Conservation (phyloP, 1,140 invertebrate species). For the Hycleus phaleratus region DNA sequence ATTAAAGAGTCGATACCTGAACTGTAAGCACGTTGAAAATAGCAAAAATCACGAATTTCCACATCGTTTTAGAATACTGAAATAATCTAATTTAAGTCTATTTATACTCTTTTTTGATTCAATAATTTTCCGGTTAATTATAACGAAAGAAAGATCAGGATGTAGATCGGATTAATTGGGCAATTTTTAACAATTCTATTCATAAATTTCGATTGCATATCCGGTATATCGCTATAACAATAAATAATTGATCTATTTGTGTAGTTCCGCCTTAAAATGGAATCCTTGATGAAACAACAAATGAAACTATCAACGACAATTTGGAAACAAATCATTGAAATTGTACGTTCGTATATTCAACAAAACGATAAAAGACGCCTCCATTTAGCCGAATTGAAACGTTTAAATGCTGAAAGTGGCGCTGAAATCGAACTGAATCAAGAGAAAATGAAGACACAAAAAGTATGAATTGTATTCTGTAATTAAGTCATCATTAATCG, state of each 20-base stretch:
- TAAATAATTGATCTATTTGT: not conserved
- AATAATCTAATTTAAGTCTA: too few species aligned
- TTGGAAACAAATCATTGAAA: conserved; percentile 29
- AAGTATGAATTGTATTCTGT: too few species aligned
- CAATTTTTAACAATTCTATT: not conserved
- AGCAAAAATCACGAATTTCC: too few species aligned
- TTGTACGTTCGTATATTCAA: conserved; percentile 25
- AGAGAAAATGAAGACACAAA: conserved; percentile 19
- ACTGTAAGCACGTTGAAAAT: too few species aligned
- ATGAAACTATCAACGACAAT: conserved; percentile 16
- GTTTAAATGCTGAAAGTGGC: conserved; percentile 30
- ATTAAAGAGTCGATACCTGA: too few species aligned
- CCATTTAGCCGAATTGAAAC: conserved; percentile 32
- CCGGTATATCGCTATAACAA: not conserved
- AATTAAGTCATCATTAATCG: too few species aligned
- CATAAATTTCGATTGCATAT: too few species aligned
- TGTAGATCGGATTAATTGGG: not conserved
- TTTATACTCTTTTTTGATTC: too few species aligned
- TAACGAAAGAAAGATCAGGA: not conserved
- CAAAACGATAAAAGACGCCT: conserved; percentile 30
- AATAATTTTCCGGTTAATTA: too few species aligned
- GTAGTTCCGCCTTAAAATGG: conserved; percentile 18
- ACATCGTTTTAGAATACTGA: too few species aligned
- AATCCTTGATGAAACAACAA: conserved; percentile 21
- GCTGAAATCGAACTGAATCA: conserved; percentile 28